Evolutionary conservation across 2,888 invertebrate genomes (phyloP).

Genomic region (Nomada ferruginata): DNA sequence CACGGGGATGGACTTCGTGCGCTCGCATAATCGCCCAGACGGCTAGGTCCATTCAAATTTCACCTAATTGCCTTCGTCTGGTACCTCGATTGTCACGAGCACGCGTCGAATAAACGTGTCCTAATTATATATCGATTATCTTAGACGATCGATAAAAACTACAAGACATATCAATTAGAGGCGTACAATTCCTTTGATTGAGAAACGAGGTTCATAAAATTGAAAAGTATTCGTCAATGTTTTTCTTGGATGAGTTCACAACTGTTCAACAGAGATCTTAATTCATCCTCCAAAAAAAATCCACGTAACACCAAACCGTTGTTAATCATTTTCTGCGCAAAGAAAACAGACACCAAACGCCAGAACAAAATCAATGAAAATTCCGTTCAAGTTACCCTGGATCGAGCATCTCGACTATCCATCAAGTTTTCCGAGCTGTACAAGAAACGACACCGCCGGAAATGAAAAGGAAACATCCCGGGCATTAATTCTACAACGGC

Average conservation of each 20-base stretch:
- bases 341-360: too few species aligned
- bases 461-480: conserved; percentile 74
- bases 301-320: too few species aligned
- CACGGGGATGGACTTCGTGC: conserved; percentile 49
- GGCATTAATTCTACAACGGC: conserved; percentile 71
- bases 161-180: not conserved
- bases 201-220: not conserved
- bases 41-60: conserved; percentile 44
- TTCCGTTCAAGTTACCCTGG: not conserved
- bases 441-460: conserved; percentile 57
- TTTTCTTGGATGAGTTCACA: too few species aligned
- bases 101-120: too few species aligned
- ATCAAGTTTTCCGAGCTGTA: conserved; percentile 64
- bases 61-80: conserved; percentile 38
- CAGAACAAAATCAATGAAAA: not conserved
- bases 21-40: conserved; percentile 54
- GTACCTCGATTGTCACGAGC: not conserved
- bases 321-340: too few species aligned
- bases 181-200: not conserved
- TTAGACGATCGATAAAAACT: not conserved
- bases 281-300: not conserved
- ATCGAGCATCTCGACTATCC: conserved; percentile 48
- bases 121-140: too few species aligned
- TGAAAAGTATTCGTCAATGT: too few species aligned
- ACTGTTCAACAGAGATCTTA: too few species aligned